Evolutionary conservation across 1,140 invertebrate genomes (phyloP).

Genomic region (Theocolax elegans): DNA sequence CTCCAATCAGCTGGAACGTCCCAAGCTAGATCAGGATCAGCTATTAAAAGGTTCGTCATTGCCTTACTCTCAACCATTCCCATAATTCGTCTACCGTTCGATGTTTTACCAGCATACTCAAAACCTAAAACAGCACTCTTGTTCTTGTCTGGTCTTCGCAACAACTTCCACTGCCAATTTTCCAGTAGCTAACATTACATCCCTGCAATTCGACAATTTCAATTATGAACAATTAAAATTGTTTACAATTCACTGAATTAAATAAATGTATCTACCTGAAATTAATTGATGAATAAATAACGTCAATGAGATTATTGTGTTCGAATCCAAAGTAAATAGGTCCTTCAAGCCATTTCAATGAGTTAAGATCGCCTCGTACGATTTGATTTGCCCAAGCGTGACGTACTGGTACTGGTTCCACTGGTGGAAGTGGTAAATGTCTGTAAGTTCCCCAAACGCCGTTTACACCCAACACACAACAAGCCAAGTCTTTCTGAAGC

Average conservation of each 20-base stretch:
- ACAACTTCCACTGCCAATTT: slow-evolving; percentile 75
- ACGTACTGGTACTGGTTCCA: slow-evolving; percentile 62
- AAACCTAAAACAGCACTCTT: slow-evolving; percentile 79
- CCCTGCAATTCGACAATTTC: slow-evolving; percentile 61
- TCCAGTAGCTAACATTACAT: slow-evolving; percentile 82
- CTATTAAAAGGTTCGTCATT: slow-evolving; percentile 71
- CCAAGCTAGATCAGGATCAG: slow-evolving; percentile 77
- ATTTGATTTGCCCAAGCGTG: slow-evolving; percentile 84
- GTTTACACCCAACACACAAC: slow-evolving; percentile 77
- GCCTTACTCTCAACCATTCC: slow-evolving; percentile 72
- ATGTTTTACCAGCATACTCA: slow-evolving; percentile 74
- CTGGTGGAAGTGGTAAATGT: slow-evolving; percentile 70
- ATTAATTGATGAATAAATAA: slow-evolving; percentile 77
- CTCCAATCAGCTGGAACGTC: slow-evolving; percentile 84
- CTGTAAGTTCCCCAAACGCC: slow-evolving; percentile 85
- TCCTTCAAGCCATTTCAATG: slow-evolving; percentile 84
- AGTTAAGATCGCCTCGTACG: slow-evolving; percentile 85
- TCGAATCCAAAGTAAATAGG: slow-evolving; percentile 55
- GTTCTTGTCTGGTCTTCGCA: slow-evolving; percentile 68
- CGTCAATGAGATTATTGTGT: slow-evolving; percentile 64
- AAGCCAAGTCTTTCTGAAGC: slow-evolving; percentile 77
- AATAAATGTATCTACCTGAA: slow-evolving; percentile 60
- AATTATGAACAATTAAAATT: neutral
- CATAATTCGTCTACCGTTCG: slow-evolving; percentile 75
- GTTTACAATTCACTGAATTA: neutral